Base-by-base conservation (phyloP, 2,797 vertebrate species). In the Rhabdomys pumilio region DNA sequence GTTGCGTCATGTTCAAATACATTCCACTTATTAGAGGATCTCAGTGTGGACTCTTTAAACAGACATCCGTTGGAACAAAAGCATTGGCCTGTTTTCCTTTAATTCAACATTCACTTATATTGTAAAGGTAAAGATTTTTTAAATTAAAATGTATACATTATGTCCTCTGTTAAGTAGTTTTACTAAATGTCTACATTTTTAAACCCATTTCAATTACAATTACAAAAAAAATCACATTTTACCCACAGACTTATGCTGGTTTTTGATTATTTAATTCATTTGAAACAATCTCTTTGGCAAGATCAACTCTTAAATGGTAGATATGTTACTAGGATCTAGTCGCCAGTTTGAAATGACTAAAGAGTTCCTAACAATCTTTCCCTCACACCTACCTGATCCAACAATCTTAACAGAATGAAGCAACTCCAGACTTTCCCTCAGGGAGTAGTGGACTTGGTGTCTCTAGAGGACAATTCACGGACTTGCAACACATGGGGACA, bases 311-410 rank as follows among this genome's bases (percentile, higher is more conserved):
- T 96, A 79, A 61, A 22, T 87, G 44, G 44, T 88, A 63, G 77
- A 80, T 53, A 31, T 65, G 4, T 69, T 87, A 24, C 11, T 84
- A 47, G 2, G 53, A 44, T 81, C 69, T 80, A 86, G 11, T 84
- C 31, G 26, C 41, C 83, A 79, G 11, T 90, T 92, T 97, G 57
- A 72, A 93, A 84, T 61, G 34, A 77, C 1, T 93, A 15, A 6
- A 72, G 14, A 73, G 89, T 80, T 6, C 38, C 8, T 69, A 38
- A 86, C 84, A 67, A 93, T 47, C 10, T 91, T 75, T 17, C 1
- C 0, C 2, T 2, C 31, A n/a, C 29, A 85, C 41, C 47, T 84
- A 65, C 44, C 22, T 15, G 10, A 26, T 11, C 5, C 53, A 77
- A 67, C 4, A 72, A 44, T 47, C 31, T 57, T 17, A 38, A 31